These are phyloP conservation scores for Melieria picta DNA, from an alignment of 2,888 invertebrate genomes.

Conservation along the genomic window DNA sequence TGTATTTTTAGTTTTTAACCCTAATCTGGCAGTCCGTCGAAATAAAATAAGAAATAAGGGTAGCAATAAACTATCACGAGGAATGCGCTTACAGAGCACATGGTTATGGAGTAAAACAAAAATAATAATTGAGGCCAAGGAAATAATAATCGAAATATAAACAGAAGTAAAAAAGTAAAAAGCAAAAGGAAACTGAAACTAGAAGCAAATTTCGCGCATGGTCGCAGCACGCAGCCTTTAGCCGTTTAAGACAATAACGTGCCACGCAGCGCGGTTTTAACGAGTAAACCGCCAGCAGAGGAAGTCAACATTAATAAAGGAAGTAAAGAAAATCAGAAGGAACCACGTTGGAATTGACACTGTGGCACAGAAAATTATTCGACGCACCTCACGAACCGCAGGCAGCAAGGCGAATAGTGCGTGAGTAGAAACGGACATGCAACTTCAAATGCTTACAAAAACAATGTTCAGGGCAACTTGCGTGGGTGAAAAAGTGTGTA, in stretches of 20 bases:
- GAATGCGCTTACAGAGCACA: no score
- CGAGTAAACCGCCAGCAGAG: neutral
- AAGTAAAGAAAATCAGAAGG: constrained; percentile 1
- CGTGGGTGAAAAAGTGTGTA: constrained; percentile 44
- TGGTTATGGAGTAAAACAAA: no score
- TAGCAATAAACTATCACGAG: no score
- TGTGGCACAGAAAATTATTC: no score
- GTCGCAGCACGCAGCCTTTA: neutral
- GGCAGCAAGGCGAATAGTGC: neutral
- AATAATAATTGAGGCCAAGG: constrained; percentile 54
- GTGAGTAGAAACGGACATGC: constrained; percentile 2
- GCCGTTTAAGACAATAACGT: neutral
- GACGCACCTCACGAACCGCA: no score
- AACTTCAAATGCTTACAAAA: constrained; percentile 31
- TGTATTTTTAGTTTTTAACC: constrained; percentile 23
- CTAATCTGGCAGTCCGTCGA: constrained; percentile 9
- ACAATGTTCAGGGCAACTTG: constrained; percentile 40
- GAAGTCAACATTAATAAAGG: constrained; percentile 8
- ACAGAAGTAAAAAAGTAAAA: neutral
- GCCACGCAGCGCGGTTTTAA: constrained; percentile 5
- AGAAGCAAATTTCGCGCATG: constrained; percentile 1
- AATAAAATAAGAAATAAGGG: no score
- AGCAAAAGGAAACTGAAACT: no score
- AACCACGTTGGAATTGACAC: neutral
- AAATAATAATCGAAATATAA: constrained; percentile 39